Percentiles rank a stretch among this genome's conserved stretches.
phyloP scores from a whole-genome alignment of 2,797 vertebrate species.

The Mionectes olivaceus region DNA sequence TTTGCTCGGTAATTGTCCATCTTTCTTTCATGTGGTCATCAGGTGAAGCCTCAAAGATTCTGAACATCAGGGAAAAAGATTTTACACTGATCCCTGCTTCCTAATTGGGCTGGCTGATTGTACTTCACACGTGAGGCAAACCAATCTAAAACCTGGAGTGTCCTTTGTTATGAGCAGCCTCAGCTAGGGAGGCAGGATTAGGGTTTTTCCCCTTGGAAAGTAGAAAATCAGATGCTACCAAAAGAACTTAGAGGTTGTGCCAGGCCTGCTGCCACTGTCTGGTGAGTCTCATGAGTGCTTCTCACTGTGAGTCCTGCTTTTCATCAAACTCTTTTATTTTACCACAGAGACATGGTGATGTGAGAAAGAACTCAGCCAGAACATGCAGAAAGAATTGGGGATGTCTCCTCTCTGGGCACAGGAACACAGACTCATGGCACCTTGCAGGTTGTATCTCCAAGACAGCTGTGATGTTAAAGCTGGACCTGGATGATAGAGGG shows the following conservation, averaged over 20 bases:
- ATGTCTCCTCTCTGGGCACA: background rate
- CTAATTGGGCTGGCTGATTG: background rate
- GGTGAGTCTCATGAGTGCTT: background rate
- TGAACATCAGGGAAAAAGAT: background rate
- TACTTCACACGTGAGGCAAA: background rate
- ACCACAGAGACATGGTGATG: background rate
- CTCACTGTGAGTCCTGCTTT: background rate
- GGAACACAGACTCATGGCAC: background rate
- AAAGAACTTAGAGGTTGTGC: background rate
- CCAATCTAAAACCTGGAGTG: background rate
- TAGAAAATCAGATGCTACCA: background rate
- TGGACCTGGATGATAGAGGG: background rate
- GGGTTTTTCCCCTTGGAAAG: background rate
- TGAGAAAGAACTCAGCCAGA: background rate
- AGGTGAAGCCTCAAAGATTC: background rate
- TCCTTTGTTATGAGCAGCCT: background rate
- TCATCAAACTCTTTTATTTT: background rate
- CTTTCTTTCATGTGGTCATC: background rate
- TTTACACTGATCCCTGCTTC: background rate
- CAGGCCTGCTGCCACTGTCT: background rate
- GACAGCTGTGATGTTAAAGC: background rate
- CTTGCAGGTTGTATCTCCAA: background rate
- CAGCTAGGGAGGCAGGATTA: background rate
- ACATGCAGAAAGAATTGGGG: background rate
- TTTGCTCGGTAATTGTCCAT: background rate